phyloP scores from a whole-genome alignment of 2,797 vertebrate species.

The Manis crassicaudata region DNA sequence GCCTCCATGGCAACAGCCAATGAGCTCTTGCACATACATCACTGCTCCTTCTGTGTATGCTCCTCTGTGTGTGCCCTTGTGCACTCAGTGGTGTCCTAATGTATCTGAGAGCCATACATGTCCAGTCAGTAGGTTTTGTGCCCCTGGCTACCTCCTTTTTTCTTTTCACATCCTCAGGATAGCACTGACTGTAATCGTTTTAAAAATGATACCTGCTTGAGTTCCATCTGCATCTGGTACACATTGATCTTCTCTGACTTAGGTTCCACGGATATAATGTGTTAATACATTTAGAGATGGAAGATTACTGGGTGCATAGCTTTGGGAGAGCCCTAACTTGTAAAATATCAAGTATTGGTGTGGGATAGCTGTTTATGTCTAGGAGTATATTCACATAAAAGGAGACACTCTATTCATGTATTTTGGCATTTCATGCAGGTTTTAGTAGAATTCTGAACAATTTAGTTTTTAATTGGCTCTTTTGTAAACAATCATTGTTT shows the following conservation, averaged over 20 bases:
- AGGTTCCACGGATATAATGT: not conserved
- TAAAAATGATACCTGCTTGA: not conserved
- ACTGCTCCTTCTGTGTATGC: not conserved
- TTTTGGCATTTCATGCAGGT: not conserved
- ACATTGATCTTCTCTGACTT: not conserved
- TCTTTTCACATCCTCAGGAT: not conserved
- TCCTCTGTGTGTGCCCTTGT: slow-evolving; percentile 9
- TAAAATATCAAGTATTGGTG: not conserved
- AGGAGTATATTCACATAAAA: slow-evolving; percentile 34
- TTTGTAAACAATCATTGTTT: slow-evolving; percentile 19
- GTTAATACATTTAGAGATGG: not conserved
- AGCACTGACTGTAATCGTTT: not conserved
- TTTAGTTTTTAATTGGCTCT: not conserved
- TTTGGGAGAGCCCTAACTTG: not conserved
- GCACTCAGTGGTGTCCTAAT: slow-evolving; percentile 49
- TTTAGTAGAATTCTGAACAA: slow-evolving; percentile 14
- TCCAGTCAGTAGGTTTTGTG: slow-evolving; percentile 35
- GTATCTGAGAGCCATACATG: slow-evolving; percentile 31
- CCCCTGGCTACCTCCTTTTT: not conserved
- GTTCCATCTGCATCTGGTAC: not conserved
- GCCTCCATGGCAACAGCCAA: slow-evolving; percentile 72
- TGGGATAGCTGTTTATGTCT: not conserved
- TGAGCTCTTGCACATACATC: slow-evolving; percentile 28
- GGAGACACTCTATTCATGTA: not conserved
- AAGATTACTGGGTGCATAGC: not conserved